phyloP scores from a whole-genome alignment of 2,797 vertebrate genomes.

The Antrozous pallidus region DNA sequence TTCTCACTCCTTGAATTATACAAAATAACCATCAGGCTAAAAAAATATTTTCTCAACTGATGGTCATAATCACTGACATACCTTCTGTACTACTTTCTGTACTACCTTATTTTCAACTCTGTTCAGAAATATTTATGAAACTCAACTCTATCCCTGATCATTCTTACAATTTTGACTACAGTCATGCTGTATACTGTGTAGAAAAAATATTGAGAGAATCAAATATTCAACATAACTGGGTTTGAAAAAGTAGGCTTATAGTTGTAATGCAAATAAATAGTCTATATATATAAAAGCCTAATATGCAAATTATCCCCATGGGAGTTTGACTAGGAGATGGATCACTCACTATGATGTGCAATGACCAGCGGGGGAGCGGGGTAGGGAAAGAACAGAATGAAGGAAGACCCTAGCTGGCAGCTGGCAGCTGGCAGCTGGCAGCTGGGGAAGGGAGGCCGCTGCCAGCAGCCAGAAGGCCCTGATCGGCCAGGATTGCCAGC shows the following conservation, averaged over 20 bases:
- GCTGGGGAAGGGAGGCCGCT: too few relatives aligned
- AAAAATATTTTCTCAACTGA: background rate
- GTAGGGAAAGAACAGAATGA: too few relatives aligned
- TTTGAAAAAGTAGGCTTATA: background rate
- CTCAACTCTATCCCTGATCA: background rate
- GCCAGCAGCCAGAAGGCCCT: too few relatives aligned
- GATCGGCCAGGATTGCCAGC: too few relatives aligned
- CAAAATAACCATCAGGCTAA: background rate
- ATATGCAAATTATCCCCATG: too few relatives aligned
- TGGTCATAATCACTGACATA: background rate
- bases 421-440: too few relatives aligned
- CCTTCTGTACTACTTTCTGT: background rate
- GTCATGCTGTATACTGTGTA: background rate
- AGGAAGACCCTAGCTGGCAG: too few relatives aligned
- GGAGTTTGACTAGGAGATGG: too few relatives aligned
- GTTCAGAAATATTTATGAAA: background rate
- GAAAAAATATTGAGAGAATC: background rate
- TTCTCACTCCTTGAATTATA: background rate
- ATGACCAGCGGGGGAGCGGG: too few relatives aligned
- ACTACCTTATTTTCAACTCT: background rate
- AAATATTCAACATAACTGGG: background rate
- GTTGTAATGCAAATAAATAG: background rate
- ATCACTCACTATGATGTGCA: too few relatives aligned
- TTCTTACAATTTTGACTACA: background rate
- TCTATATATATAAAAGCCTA: too few relatives aligned